phyloP scores from a whole-genome alignment of 2,797 vertebrate genomes.

The Pteropus rufus region DNA sequence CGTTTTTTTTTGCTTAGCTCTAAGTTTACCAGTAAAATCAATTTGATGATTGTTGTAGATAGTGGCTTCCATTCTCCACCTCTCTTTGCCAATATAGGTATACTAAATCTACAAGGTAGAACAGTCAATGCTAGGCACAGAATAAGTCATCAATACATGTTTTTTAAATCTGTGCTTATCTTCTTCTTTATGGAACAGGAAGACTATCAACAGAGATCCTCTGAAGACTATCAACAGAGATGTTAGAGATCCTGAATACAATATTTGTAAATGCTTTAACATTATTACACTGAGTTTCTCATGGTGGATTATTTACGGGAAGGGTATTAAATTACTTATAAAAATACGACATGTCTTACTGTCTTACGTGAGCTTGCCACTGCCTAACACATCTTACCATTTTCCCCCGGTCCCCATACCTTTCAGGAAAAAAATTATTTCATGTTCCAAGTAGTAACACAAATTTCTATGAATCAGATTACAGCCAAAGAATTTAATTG shows the following conservation, averaged over 20 bases:
- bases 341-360: neutral
- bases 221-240: neutral
- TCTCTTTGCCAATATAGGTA: neutral
- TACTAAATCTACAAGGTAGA: neutral
- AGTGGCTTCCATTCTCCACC: neutral
- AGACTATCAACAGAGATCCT: neutral
- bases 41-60: neutral
- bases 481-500: slow-evolving; percentile 5
- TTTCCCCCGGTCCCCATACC: neutral
- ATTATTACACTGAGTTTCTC: neutral
- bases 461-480: neutral
- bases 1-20: neutral
- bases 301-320: neutral
- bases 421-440: neutral
- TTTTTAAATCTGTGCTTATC: neutral
- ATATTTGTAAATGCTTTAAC: neutral
- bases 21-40: neutral
- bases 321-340: neutral
- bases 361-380: neutral
- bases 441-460: neutral
- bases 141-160: neutral
- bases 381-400: neutral
- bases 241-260: neutral
- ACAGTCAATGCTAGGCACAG: neutral
- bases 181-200: neutral